phyloP scores from a whole-genome alignment of 2,888 invertebrate genomes.

The Masnerella sp. region DNA sequence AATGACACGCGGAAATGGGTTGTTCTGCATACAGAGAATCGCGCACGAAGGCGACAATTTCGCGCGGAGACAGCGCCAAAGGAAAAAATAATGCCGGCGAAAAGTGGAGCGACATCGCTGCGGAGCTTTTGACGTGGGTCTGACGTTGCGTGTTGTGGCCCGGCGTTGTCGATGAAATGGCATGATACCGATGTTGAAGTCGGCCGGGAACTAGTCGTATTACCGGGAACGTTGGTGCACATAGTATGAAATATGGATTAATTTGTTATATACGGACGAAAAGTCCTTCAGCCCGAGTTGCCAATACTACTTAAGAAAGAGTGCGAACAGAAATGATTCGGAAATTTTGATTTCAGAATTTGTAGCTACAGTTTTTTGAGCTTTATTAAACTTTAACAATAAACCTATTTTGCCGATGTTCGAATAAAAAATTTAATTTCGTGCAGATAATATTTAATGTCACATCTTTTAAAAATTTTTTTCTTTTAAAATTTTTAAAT shows the following conservation, averaged over 20 bases:
- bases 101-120: constrained; percentile 55
- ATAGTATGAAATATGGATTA: constrained; percentile 52
- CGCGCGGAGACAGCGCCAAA: constrained; percentile 6
- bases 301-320: constrained; percentile 6
- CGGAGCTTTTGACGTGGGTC: constrained; percentile 63
- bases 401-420: too few species aligned
- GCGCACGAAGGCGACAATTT: constrained; percentile 41
- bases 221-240: constrained; percentile 46
- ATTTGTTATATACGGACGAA: constrained; percentile 32
- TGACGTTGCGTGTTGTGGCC: constrained; percentile 68
- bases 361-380: too few species aligned
- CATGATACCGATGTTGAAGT: constrained; percentile 62
- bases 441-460: too few species aligned
- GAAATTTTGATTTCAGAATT: too few species aligned
- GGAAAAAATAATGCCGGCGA: constrained; percentile 27
- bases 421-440: too few species aligned
- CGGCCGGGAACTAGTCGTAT: constrained; percentile 47
- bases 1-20: constrained; percentile 57
- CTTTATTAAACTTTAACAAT: too few species aligned
- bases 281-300: constrained; percentile 32
- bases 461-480: too few species aligned
- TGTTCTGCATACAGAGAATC: constrained; percentile 43
- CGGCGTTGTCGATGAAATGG: constrained; percentile 64
- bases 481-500: too few species aligned
- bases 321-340: constrained; percentile 15